phyloP scores from a whole-genome alignment of 2,113 vertebrate species.

The Sclerurus mexicanus region DNA sequence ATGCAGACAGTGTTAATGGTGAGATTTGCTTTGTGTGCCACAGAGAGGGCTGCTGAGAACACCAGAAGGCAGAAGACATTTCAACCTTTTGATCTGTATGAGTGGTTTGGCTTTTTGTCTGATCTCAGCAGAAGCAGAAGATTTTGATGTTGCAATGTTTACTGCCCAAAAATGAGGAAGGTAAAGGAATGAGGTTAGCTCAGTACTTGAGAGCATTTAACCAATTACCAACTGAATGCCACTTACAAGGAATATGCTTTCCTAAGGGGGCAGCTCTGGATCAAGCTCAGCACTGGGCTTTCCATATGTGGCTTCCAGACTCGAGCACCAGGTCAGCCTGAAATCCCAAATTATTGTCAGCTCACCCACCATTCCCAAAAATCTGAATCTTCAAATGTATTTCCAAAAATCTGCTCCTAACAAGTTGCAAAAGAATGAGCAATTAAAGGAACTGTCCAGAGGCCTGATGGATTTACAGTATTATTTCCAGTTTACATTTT shows the following conservation, averaged over 20 bases:
- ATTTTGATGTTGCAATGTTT: constrained; percentile 4
- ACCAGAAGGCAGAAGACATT: neutral
- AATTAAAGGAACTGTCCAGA: neutral
- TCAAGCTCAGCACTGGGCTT: fast-evolving
- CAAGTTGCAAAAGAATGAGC: neutral
- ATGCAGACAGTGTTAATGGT: fast-evolving
- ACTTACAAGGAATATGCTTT: neutral
- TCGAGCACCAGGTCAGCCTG: neutral
- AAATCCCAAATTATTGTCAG: neutral
- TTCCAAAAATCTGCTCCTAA: neutral
- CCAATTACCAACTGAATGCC: neutral
- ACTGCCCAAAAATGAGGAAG: constrained; percentile 23
- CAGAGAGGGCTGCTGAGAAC: neutral
- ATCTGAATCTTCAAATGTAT: neutral
- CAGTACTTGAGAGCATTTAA: neutral
- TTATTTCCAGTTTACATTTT: neutral
- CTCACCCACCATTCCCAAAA: neutral
- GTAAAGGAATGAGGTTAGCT: constrained; percentile 1
- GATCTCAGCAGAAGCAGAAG: constrained; percentile 8
- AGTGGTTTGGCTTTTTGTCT: neutral
- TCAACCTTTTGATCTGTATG: neutral
- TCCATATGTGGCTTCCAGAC: neutral
- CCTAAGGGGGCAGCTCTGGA: neutral
- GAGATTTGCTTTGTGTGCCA: neutral
- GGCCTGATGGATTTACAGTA: neutral